Percentiles rank a stretch among this genome's conserved stretches.
Evolutionary conservation across 1,140 invertebrate genomes (phyloP).

Genomic region (Brachionus paranguensis): DNA sequence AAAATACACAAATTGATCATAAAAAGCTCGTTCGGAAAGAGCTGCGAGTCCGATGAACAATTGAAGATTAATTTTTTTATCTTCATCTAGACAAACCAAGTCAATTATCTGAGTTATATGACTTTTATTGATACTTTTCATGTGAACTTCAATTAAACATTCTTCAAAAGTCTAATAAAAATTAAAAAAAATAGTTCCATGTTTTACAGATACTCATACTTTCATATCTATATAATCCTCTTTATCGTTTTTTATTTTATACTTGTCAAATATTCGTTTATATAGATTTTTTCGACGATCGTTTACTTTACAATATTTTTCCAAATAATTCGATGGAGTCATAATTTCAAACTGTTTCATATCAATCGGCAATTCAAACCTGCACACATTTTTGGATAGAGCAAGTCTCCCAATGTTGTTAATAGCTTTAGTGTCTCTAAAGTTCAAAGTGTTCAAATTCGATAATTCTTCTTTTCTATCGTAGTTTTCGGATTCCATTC

Average conservation of each 20-base stretch:
- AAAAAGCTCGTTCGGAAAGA: slow-evolving; percentile 47
- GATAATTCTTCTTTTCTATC: slow-evolving; percentile 5
- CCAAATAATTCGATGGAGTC: slow-evolving; percentile 47
- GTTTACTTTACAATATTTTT: slow-evolving; percentile 46
- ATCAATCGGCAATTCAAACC: slow-evolving; percentile 51
- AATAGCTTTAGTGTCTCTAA: background rate
- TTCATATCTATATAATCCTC: slow-evolving; percentile 42
- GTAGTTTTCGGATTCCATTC: background rate
- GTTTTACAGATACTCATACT: background rate
- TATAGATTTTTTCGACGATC: slow-evolving; percentile 45
- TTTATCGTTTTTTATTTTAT: slow-evolving; percentile 44
- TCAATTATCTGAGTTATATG: slow-evolving; percentile 43
- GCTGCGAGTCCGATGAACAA: slow-evolving; percentile 48
- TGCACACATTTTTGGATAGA: slow-evolving; percentile 47
- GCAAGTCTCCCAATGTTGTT: slow-evolving; percentile 44
- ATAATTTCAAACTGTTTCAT: slow-evolving; percentile 48
- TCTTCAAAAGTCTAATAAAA: slow-evolving; percentile 44
- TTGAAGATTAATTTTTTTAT: slow-evolving; percentile 45
- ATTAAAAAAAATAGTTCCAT: background rate
- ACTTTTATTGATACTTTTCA: slow-evolving; percentile 44
- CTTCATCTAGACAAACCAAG: slow-evolving; percentile 43
- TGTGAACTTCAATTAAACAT: slow-evolving; percentile 46
- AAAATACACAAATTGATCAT: slow-evolving; percentile 48
- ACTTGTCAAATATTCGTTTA: slow-evolving; percentile 46
- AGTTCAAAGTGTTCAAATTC: background rate